A percentile compares a stretch with the other conserved stretches of the same genome.
Evolutionary conservation across 2,797 vertebrate species (phyloP).

Genomic region (Sebastolobus alascanus): DNA sequence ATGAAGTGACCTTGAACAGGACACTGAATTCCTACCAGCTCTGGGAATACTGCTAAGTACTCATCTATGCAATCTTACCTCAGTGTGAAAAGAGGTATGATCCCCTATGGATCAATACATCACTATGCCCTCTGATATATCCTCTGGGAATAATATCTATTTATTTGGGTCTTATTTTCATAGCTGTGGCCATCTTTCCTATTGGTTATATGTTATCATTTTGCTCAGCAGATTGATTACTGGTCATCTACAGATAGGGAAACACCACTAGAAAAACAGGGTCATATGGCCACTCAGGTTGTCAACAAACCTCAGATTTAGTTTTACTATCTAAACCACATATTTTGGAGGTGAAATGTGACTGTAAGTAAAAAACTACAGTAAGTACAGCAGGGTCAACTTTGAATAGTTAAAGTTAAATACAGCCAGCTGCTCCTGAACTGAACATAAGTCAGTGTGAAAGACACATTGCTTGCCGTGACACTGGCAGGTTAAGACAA

Average conservation of each 20-base stretch:
- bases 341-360: background rate
- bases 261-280: background rate
- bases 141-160: background rate
- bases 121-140: background rate
- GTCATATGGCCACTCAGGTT: background rate
- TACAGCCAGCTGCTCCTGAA: background rate
- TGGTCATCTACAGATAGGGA: background rate
- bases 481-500: slow-evolving; percentile 15
- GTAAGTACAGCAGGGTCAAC: rapidly evolving
- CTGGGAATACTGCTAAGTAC: background rate
- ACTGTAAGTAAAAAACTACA: background rate
- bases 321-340: background rate
- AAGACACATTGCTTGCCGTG: background rate
- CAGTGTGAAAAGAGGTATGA: slow-evolving; percentile 3
- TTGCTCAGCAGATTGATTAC: background rate
- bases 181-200: background rate
- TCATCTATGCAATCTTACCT: slow-evolving; percentile 1
- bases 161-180: background rate
- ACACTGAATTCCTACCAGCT: slow-evolving; percentile 29
- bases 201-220: background rate
- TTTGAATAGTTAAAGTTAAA: background rate
- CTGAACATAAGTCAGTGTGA: background rate
- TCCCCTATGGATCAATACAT: background rate
- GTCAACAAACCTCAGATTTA: background rate
- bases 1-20: slow-evolving; percentile 52